Evolutionary conservation across 2,797 vertebrate species (phyloP), one percentile per base, ranked within the genome.

Genomic region (Cirrhinus mrigala): DNA sequence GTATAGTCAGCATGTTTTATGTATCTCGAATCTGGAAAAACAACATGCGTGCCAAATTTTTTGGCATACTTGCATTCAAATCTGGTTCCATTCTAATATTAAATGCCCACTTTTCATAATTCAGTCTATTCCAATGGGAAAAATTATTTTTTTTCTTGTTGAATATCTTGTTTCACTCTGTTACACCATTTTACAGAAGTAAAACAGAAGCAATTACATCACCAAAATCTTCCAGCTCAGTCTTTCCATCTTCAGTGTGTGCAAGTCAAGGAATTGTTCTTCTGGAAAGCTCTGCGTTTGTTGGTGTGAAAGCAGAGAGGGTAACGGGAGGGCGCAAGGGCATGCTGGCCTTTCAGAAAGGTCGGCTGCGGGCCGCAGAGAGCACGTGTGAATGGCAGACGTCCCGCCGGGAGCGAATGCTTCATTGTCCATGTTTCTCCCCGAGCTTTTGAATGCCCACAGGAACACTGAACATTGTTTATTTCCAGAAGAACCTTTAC

Each of bases 301-400:
- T 4, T 16, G 16, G 46, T 62, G 69, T 50, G 40, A 46, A 37
- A 12, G 73, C 48, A 7, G 52, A 48, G 82, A 79, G 62, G 29
- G n/a, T 44, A 64, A 66, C 8, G 14, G 33, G 29, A 66, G 73
- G 79, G 60, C 22, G 2, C 0, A 18, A 50, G 73, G 73, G 10
- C 79, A 24, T 3, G 18, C 37, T 70, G 71, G 52, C 79, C 85
- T 82, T 86, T 86, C 79, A 29, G 50, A 82, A 82, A 82, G 79
- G 85, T 82, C 64, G 18, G n/a, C 16, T 0, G 29, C n/a, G 18
- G 54, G 18, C 69, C 37, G 8, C 52, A n/a, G 24, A 62, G 44
- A 66, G 33, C 37, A 14, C 3, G 1, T 76, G 58, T 76, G 85
- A 86, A 86, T 77, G 79, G 85, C 85, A 82, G 62, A 33, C 15